Percentiles rank a stretch among this genome's conserved stretches.
phyloP scores from a whole-genome alignment of 2,113 vertebrate species.

The Malaclemys terrapin region DNA sequence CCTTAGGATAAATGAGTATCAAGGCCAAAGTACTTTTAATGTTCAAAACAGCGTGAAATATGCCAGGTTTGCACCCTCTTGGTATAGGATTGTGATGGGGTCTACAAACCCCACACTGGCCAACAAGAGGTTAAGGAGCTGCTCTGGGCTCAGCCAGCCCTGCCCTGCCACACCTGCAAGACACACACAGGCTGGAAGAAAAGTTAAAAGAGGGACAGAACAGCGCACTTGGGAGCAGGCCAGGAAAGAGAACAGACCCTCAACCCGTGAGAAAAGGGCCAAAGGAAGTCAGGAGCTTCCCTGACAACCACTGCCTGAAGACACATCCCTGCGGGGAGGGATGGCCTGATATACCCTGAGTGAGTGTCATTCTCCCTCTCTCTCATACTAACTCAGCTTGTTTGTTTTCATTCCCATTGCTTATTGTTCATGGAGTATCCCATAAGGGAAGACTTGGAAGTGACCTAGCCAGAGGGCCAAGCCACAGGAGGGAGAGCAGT shows the following conservation, averaged over 20 bases:
- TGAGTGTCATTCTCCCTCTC: no score
- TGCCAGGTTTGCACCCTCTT: not conserved
- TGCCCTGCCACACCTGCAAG: not conserved
- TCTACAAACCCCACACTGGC: not conserved
- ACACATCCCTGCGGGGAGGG: not conserved
- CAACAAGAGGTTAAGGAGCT: not conserved
- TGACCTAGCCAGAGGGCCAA: not conserved
- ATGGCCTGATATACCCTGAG: not conserved
- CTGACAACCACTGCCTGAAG: not conserved
- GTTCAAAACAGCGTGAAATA: slow-evolving; percentile 23
- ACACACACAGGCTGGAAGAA: not conserved
- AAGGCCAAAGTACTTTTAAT: slow-evolving; percentile 34
- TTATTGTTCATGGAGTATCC: not conserved
- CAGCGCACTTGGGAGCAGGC: not conserved
- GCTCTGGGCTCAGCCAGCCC: not conserved
- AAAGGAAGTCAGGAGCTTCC: not conserved
- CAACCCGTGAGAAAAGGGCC: not conserved
- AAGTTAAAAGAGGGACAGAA: not conserved
- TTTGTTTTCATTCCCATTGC: not conserved
- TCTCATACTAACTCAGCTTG: not conserved
- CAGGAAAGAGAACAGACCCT: not conserved
- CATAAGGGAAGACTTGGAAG: not conserved
- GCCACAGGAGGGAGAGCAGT: not conserved
- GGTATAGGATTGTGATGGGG: not conserved
- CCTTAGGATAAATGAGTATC: slow-evolving; percentile 25